phyloP scores from a whole-genome alignment of 2,797 vertebrate genomes.

The Squalus acanthias region DNA sequence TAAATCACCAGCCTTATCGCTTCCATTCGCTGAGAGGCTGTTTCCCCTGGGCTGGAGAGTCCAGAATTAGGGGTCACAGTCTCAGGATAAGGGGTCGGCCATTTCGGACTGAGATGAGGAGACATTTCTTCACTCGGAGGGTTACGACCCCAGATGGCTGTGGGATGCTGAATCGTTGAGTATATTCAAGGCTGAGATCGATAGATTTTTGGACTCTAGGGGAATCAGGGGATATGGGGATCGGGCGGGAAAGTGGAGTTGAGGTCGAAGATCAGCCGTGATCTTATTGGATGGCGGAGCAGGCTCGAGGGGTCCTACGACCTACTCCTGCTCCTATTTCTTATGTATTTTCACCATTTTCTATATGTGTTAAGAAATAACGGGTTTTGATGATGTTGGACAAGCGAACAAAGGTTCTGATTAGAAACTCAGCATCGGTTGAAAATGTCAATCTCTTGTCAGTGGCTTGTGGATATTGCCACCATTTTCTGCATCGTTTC shows the following conservation, averaged over 20 bases:
- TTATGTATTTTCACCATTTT: not conserved
- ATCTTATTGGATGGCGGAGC: not conserved
- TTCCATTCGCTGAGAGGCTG: not conserved
- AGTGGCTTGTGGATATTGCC: not conserved
- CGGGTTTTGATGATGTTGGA: no score
- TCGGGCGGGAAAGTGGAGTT: not conserved
- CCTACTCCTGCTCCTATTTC: not conserved
- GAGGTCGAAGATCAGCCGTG: not conserved
- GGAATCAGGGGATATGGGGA: not conserved
- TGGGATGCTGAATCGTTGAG: not conserved
- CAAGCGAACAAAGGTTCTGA: not conserved
- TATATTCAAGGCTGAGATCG: not conserved
- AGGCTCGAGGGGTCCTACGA: not conserved
- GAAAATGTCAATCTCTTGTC: not conserved
- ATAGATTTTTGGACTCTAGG: not conserved
- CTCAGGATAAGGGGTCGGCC: not conserved
- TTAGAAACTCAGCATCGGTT: not conserved
- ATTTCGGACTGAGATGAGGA: not conserved
- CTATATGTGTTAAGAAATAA: not conserved
- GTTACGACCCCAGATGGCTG: not conserved
- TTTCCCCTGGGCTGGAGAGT: not conserved
- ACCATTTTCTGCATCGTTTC: not conserved
- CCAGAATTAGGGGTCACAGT: not conserved
- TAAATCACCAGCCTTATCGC: not conserved
- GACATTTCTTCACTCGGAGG: not conserved